Evolutionary conservation across 2,888 invertebrate species (phyloP).

Genomic region (Caenorhabditis doughertyi): DNA sequence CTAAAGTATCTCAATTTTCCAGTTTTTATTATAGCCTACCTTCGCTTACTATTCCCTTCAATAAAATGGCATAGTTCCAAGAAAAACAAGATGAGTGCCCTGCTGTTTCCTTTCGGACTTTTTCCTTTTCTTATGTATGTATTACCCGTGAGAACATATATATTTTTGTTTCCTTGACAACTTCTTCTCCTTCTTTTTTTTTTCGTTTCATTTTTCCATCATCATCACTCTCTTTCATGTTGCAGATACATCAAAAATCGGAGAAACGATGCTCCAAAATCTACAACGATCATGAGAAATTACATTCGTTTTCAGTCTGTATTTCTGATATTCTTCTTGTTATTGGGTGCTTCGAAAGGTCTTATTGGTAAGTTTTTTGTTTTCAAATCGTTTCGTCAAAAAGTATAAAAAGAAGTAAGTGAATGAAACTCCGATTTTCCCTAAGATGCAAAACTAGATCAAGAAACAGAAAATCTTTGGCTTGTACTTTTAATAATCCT

Average conservation of each 20-base stretch:
- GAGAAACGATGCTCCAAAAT: constrained; percentile 47
- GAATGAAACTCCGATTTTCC: too few species aligned
- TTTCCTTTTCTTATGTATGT: not conserved
- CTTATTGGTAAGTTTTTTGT: constrained; percentile 46
- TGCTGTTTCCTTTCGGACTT: not conserved
- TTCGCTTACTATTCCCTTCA: too few species aligned
- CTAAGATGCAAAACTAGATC: too few species aligned
- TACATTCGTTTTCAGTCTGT: not conserved
- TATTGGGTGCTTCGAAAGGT: not conserved
- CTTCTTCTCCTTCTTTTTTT: constrained; percentile 10
- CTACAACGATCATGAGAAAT: constrained; percentile 28
- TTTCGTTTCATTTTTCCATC: not conserved
- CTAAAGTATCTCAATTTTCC: not conserved
- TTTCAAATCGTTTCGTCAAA: too few species aligned
- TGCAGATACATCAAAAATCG: constrained; percentile 36
- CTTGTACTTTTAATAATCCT: constrained; percentile 3
- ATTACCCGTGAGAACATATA: constrained; percentile 9
- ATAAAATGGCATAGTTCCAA: too few species aligned
- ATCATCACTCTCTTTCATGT: constrained; percentile 20
- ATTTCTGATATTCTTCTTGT: not conserved
- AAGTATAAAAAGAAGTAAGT: too few species aligned
- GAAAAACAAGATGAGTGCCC: too few species aligned
- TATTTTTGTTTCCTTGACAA: constrained; percentile 43
- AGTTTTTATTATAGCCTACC: constrained; percentile 17
- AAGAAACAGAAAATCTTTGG: too few species aligned